Conservation (phyloP, 2,113 vertebrate genomes). For the Mobula birostris region DNA sequence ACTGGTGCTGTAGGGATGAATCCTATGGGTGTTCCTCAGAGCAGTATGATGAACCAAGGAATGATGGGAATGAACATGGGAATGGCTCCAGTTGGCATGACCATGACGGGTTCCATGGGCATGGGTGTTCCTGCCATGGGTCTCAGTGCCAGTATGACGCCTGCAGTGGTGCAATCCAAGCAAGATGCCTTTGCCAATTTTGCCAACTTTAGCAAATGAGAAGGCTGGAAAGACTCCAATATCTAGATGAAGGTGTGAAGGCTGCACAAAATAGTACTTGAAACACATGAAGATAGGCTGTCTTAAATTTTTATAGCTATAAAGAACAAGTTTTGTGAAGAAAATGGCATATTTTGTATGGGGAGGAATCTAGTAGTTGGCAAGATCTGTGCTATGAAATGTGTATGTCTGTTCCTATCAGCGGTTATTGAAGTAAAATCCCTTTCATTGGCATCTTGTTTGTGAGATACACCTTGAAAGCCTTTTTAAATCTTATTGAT, state of each 20-base stretch:
- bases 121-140: slow-evolving; percentile 62
- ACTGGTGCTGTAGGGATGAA: slow-evolving; percentile 71
- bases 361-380: slow-evolving; percentile 40
- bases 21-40: slow-evolving; percentile 55
- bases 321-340: slow-evolving; percentile 37
- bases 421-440: slow-evolving; percentile 26
- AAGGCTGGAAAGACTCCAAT: slow-evolving; percentile 48
- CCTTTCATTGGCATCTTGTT: slow-evolving; percentile 36
- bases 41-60: slow-evolving; percentile 64
- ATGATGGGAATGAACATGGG: slow-evolving; percentile 79
- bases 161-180: slow-evolving; percentile 79
- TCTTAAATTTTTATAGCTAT: slow-evolving; percentile 42
- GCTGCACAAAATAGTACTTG: slow-evolving; percentile 74
- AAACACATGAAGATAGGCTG: slow-evolving; percentile 54
- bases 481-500: slow-evolving; percentile 31
- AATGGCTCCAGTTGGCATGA: slow-evolving; percentile 63
- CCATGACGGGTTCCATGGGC: slow-evolving; percentile 65
- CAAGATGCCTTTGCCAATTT: slow-evolving; percentile 97
- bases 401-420: slow-evolving; percentile 32
- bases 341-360: slow-evolving; percentile 42
- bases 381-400: slow-evolving; percentile 28
- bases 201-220: slow-evolving; percentile 95
- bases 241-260: slow-evolving; percentile 78
- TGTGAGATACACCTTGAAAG: slow-evolving; percentile 33
- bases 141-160: slow-evolving; percentile 56